Conservation (phyloP, 2,113 vertebrate genomes). For the Brienomyrus longianalis region DNA sequence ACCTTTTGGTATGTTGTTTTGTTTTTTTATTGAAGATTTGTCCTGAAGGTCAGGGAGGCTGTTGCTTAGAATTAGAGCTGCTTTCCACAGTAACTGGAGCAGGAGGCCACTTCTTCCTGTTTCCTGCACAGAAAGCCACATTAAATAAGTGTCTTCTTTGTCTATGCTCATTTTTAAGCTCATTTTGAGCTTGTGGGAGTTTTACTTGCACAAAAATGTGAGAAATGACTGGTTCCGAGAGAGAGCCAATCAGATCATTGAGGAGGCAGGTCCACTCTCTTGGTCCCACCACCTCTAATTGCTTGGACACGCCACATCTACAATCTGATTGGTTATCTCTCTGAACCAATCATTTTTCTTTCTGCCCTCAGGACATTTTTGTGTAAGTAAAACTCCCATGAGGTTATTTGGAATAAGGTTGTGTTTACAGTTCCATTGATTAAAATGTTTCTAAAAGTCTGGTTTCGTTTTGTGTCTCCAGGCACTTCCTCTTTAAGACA, state of each 20-base stretch:
- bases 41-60: constrained; percentile 56
- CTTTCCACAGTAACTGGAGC: constrained; percentile 39
- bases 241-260: not conserved
- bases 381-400: not conserved
- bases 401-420: not conserved
- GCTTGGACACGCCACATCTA: not conserved
- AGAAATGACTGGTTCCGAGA: not conserved
- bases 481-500: constrained; percentile 98
- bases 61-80: constrained; percentile 53
- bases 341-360: not conserved
- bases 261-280: not conserved
- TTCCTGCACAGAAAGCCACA: not conserved
- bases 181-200: not conserved
- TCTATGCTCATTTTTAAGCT: not conserved
- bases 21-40: constrained; percentile 54
- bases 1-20: constrained; percentile 56
- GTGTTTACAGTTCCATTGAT: not conserved
- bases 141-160: not conserved
- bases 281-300: not conserved
- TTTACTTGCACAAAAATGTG: not conserved
- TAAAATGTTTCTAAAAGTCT: not conserved
- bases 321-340: not conserved
- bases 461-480: constrained; percentile 41
- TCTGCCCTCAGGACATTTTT: not conserved
- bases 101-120: not conserved